phyloP scores from a whole-genome alignment of 1,140 invertebrate genomes.

The Macrocentrus cingulum region DNA sequence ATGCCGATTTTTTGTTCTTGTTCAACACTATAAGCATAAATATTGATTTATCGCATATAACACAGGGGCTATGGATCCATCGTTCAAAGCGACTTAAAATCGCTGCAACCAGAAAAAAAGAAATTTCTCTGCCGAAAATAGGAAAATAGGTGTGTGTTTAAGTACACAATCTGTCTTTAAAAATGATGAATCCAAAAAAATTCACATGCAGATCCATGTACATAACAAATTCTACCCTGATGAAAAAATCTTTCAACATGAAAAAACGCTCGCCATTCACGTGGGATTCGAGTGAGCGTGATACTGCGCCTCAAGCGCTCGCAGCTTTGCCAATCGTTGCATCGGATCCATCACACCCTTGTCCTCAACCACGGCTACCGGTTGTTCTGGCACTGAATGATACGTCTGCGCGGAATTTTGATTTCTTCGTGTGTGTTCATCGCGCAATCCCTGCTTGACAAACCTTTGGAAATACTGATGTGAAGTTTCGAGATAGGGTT shows the following conservation, averaged over 20 bases:
- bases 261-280: too few species aligned
- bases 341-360: constrained; percentile 50
- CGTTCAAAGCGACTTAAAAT: too few species aligned
- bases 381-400: constrained; percentile 36
- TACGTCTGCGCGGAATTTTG: constrained; percentile 47
- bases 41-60: constrained; percentile 2
- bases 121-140: too few species aligned
- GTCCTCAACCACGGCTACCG: constrained; percentile 40
- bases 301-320: constrained; percentile 51
- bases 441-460: constrained; percentile 82
- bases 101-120: too few species aligned
- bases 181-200: too few species aligned
- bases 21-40: not conserved
- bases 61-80: not conserved
- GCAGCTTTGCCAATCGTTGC: constrained; percentile 51
- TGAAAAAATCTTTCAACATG: not conserved
- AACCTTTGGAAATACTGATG: constrained; percentile 92
- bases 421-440: constrained; percentile 66
- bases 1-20: not conserved
- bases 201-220: not conserved
- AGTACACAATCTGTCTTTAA: too few species aligned
- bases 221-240: not conserved
- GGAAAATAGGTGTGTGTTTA: too few species aligned
- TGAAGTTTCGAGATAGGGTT: constrained; percentile 84
- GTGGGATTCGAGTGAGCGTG: constrained; percentile 43